Conservation (phyloP, 2,888 invertebrate species). For the Carcina quercana region DNA sequence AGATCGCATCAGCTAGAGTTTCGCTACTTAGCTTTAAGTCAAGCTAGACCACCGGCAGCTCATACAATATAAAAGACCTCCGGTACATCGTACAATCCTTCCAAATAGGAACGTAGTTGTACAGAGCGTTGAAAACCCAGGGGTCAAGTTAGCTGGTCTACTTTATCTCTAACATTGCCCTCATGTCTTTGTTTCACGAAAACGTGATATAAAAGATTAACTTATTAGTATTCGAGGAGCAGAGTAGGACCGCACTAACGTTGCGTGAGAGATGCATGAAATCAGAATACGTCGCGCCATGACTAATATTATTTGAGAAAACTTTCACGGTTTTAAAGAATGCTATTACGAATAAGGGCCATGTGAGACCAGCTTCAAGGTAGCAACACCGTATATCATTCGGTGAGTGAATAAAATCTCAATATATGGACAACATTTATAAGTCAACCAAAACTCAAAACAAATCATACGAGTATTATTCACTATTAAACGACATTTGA, state of each 20-base stretch:
- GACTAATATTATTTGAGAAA: conserved; percentile 4
- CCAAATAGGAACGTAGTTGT: conserved; percentile 16
- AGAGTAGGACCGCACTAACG: conserved; percentile 39
- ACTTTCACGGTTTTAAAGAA: conserved; percentile 4
- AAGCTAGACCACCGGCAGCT: conserved; percentile 50
- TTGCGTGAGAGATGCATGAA: conserved; percentile 43
- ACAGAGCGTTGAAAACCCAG: conserved; percentile 19
- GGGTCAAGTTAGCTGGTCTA: conserved; percentile 40
- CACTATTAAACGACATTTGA: too few relatives aligned
- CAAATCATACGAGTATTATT: too few relatives aligned
- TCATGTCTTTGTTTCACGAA: conserved; percentile 69
- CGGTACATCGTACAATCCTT: conserved; percentile 21
- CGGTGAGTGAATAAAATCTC: too few relatives aligned
- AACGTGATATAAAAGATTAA: conserved; percentile 72
- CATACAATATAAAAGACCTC: conserved; percentile 33
- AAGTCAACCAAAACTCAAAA: too few relatives aligned
- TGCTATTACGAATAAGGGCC: too few relatives aligned
- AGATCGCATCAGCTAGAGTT: too few relatives aligned
- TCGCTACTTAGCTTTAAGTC: too few relatives aligned
- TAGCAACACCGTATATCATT: too few relatives aligned
- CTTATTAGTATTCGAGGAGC: conserved; percentile 67
- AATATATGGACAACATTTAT: too few relatives aligned
- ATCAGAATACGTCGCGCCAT: conserved; percentile 18
- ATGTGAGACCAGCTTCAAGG: too few relatives aligned
- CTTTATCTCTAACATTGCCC: conserved; percentile 55